Evolutionary conservation across 2,888 invertebrate species (phyloP).

Genomic region (Coecobrya sp.): DNA sequence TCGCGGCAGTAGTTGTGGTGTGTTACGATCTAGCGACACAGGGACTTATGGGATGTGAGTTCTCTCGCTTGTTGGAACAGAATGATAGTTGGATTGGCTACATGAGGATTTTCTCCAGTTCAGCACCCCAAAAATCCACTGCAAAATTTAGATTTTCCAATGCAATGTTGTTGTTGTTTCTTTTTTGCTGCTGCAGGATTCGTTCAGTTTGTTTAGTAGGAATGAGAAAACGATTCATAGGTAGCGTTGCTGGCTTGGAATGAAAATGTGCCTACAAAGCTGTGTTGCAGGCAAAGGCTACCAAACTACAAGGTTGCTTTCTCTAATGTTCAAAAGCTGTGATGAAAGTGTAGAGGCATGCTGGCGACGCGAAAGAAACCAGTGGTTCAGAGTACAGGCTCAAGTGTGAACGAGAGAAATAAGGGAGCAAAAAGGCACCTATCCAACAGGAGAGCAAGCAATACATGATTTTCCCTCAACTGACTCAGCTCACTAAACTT

Average conservation of each 20-base stretch:
- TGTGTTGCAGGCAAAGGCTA: neutral
- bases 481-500: neutral
- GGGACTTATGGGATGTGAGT: neutral
- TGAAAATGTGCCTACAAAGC: neutral
- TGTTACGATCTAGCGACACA: neutral
- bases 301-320: neutral
- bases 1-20: constrained; percentile 1
- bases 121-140: constrained; percentile 16
- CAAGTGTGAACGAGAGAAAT: constrained; percentile 24
- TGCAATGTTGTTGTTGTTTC: neutral
- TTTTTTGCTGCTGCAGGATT: neutral
- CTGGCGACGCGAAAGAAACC: neutral
- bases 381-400: constrained; percentile 13
- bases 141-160: neutral
- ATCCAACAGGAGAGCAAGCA: constrained; percentile 12
- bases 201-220: neutral
- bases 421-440: constrained; percentile 41
- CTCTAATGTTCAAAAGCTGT: neutral
- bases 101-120: neutral
- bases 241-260: neutral
- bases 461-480: neutral
- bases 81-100: constrained; percentile 25
- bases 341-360: constrained; percentile 15
- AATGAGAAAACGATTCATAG: neutral
- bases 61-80: neutral